Evolutionary conservation across 1,140 invertebrate species (phyloP).

Genomic region (Venustaconcha ellipsiformis): DNA sequence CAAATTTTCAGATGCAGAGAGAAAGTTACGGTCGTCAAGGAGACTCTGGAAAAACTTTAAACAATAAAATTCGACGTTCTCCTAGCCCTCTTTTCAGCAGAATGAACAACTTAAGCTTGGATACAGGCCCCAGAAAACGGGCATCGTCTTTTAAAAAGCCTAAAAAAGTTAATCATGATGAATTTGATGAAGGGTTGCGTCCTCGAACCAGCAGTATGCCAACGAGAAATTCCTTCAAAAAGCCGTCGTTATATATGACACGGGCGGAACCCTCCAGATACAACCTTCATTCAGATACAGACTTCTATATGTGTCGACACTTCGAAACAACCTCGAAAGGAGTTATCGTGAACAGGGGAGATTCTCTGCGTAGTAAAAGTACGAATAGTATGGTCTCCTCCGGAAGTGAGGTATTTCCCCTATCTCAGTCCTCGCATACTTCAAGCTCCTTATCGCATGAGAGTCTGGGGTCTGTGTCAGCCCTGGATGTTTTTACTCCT

Average conservation of each 20-base stretch:
- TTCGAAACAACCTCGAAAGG: conserved; percentile 92
- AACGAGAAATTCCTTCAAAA: conserved; percentile 39
- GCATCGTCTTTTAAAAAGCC: conserved; percentile 51
- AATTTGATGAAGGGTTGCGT: conserved; percentile 42
- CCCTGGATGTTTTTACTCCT: conserved; percentile 11
- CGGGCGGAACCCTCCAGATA: conserved; percentile 10
- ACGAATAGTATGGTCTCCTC: conserved; percentile 78
- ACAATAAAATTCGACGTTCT: background rate
- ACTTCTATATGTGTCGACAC: conserved; percentile 86
- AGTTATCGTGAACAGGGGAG: conserved; percentile 86
- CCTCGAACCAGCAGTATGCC: conserved; percentile 54
- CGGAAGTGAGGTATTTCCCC: conserved; percentile 46
- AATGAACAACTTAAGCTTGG: conserved; percentile 27
- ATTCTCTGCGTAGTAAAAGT: conserved; percentile 80
- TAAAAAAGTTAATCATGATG: conserved; percentile 23
- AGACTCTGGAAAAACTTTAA: no score
- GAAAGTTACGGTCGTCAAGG: no score
- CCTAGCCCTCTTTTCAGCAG: conserved; percentile 7
- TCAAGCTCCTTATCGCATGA: conserved; percentile 22
- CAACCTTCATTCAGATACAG: conserved; percentile 67
- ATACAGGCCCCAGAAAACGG: conserved; percentile 35
- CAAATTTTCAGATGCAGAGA: no score
- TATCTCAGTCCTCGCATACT: conserved; percentile 1
- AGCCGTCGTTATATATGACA: conserved; percentile 37
- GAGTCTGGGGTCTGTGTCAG: conserved; percentile 7